Base-by-base conservation (phyloP, 1,140 invertebrate species). In the Halictus rubicundus region DNA sequence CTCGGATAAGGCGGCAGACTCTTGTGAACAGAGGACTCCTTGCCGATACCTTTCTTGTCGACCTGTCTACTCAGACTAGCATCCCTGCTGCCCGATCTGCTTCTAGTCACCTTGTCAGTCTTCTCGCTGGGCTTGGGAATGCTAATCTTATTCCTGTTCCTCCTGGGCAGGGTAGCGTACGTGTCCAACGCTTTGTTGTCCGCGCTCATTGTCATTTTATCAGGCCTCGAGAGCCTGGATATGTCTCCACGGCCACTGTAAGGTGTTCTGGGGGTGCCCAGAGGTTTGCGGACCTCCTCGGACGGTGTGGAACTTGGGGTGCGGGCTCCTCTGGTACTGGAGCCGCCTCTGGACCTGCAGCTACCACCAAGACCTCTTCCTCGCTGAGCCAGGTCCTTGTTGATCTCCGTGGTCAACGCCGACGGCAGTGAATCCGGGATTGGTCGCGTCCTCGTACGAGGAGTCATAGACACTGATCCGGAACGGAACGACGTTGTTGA, bases 131-230 rank as follows among this genome's bases (percentile, higher is more conserved):
- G 94, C 79, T 93, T 95, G 10, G 78, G 65, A 32, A 89, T 70
- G 2, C 78, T 52, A 6, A 91, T 83, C 69, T 89, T 91, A 8
- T 60, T 84, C 32, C 92, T 92, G 63, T 91, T 93, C 61, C 96
- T 93, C n/a, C 97, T 94, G 0, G 96, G 96, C 14, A 97, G 89
- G 0, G 97, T 97, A 2, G 95, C 96, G 66, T 96, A 97, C 83
- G 95, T 95, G 73, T 96, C 95, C 8, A 95, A 92, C 0, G 95
- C 92, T 86, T 93, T 95, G 82, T 86, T 94, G 86, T 91, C 95
- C 82, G 88, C 78, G 85, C 86, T 92, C 85, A 85, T 91, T 49
- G 78, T 72, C 91, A 90, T 86, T 87, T 92, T 83, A 83, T 92
- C 63, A 82, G 87, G 7, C 84, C 91, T 46, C 82, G 88, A 74